Evolutionary conservation across 2,888 invertebrate species (phyloP).

Genomic region (Matsumyia berberina): DNA sequence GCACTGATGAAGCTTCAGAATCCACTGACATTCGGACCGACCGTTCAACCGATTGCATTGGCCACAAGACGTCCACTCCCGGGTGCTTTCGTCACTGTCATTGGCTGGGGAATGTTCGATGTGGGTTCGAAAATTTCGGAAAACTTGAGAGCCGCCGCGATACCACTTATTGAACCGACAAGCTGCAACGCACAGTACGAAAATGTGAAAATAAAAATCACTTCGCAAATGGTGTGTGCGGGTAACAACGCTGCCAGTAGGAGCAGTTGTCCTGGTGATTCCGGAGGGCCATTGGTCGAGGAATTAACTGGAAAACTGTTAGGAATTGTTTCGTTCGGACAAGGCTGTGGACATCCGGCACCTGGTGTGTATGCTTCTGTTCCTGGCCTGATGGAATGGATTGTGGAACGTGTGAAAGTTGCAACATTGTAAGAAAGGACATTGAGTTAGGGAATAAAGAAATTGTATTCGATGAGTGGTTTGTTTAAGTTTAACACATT

Average conservation of each 20-base stretch:
- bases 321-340: constrained; percentile 42
- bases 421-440: no score
- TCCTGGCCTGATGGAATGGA: constrained; percentile 5
- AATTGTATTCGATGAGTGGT: no score
- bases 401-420: not conserved
- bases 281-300: constrained; percentile 39
- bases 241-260: not conserved
- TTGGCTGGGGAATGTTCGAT: constrained; percentile 29
- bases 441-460: no score
- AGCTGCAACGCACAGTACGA: not conserved
- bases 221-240: constrained; percentile 21
- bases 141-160: constrained; percentile 4
- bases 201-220: not conserved
- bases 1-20: constrained; percentile 1
- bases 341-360: constrained; percentile 16
- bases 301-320: constrained; percentile 2
- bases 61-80: not conserved
- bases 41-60: constrained; percentile 7
- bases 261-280: constrained; percentile 42
- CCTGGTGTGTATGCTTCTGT: constrained; percentile 34
- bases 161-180: not conserved
- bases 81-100: constrained; percentile 1
- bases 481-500: no score
- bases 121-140: not conserved
- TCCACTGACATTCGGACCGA: constrained; percentile 12